Evolutionary conservation across 2,888 invertebrate species (phyloP), one percentile per base, ranked within the genome.

Genomic region (Camptogramma bilineatum): DNA sequence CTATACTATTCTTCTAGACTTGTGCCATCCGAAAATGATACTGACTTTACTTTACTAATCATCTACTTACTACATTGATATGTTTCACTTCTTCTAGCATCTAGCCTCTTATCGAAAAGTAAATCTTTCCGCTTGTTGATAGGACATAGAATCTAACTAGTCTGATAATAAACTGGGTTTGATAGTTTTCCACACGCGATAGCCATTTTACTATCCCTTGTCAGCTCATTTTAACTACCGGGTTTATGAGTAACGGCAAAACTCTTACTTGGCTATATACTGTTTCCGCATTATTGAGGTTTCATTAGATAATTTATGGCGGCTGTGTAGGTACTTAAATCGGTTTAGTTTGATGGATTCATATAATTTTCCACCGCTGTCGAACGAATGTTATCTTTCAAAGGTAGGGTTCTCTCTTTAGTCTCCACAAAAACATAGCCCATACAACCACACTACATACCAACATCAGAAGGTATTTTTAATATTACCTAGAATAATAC

Each of bases 211-310:
- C 46, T 48, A 52, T 16, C 13, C 60, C 58, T 52, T 50, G 60
- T 61, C 52, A 52, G 61, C 44, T 62, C 56, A 51, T 46, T n/a
- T 39, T 62, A 58, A 58, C 61, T 61, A 50, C 54, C 34, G 24
- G 34, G 34, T 66, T 62, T 58, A 66, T 62, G 24, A 54, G 44
- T 57, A 57, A 61, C 53, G 50, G 34, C 50, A 44, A 42, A 58
- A 42, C 57, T 66, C 46, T 56, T 60, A 48, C 42, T 48, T 34
- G 50, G 57, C 51, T 58, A n/a, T n/a, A n/a, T n/a, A 53, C 51
- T 57, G 51, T 61, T 53, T 52, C 47, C 53, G 53, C 53, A 39
- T 34, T 54, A 58, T 31, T 52, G 42, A 47, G 34, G 60, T 64
- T 64, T 56, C 60, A 48, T 48, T 55, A 52, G 9, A 52, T 39